Evolutionary conservation across 2,888 invertebrate species (phyloP).

Genomic region (Cantharis rufa): DNA sequence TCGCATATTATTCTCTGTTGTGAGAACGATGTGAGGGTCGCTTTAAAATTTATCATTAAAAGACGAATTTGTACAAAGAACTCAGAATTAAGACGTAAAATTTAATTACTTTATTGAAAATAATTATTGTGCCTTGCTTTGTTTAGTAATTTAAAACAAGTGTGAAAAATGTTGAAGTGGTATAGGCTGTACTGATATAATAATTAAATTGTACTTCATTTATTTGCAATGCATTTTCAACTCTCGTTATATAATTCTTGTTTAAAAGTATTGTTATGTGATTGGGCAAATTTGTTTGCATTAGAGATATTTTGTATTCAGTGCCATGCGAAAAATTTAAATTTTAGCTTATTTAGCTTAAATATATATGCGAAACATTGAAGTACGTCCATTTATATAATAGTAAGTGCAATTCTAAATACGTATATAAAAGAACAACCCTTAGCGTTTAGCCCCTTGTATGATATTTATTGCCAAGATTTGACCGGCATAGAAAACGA

Average conservation of each 20-base stretch:
- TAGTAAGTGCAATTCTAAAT: conserved; percentile 33
- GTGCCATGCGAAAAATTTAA: background rate
- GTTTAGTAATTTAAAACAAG: too few species aligned
- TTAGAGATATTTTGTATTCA: background rate
- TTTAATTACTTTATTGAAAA: background rate
- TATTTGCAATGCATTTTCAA: background rate
- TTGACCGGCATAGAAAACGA: conserved; percentile 45
- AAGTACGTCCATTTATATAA: conserved; percentile 27
- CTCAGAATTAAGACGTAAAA: background rate
- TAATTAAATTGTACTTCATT: background rate
- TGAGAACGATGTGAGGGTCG: background rate
- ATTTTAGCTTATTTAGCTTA: conserved; percentile 17
- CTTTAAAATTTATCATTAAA: background rate
- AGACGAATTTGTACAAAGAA: background rate
- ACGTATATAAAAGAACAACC: conserved; percentile 37
- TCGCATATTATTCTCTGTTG: too few species aligned
- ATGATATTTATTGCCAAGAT: conserved; percentile 44
- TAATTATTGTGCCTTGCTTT: background rate
- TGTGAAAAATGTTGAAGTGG: background rate
- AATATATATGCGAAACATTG: conserved; percentile 20
- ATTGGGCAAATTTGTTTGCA: background rate
- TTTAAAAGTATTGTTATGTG: background rate
- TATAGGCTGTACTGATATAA: background rate
- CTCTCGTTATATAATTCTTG: background rate
- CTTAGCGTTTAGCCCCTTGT: conserved; percentile 30